Evolutionary conservation across 2,113 vertebrate genomes (phyloP).

Genomic region (Oostethus manadensis): DNA sequence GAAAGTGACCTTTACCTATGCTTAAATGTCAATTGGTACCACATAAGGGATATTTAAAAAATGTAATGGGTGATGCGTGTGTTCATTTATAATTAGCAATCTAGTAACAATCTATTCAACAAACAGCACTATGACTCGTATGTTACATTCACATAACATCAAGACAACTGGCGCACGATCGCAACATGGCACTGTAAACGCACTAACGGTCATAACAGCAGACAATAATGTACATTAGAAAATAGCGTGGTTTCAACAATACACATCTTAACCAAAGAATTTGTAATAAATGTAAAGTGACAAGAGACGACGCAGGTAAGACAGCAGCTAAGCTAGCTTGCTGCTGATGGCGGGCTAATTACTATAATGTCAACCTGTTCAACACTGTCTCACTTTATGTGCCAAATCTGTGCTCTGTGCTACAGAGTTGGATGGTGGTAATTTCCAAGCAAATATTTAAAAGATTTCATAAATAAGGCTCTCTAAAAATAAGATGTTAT

Average conservation of each 20-base stretch:
- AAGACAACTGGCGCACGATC: neutral
- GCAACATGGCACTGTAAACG: neutral
- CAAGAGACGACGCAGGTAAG: neutral
- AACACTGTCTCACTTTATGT: neutral
- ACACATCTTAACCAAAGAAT: neutral
- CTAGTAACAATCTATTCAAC: neutral
- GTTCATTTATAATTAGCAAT: neutral
- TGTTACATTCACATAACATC: neutral
- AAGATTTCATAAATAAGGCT: conserved; percentile 3
- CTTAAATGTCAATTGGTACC: neutral
- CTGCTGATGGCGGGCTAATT: conserved; percentile 2
- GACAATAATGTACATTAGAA: neutral
- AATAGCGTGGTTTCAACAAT: neutral
- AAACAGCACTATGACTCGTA: neutral
- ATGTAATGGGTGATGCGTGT: too few relatives aligned
- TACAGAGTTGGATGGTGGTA: neutral
- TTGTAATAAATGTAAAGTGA: neutral
- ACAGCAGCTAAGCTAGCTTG: conserved; percentile 10
- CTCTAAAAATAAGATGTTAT: conserved; percentile 19
- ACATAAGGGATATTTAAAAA: neutral
- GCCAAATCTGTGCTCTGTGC: neutral
- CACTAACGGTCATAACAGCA: neutral
- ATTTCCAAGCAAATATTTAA: neutral
- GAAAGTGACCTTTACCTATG: neutral
- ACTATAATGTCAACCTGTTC: neutral